Evolutionary conservation across 2,113 vertebrate species (phyloP).

Genomic region (Andinoacara biseriatus): DNA sequence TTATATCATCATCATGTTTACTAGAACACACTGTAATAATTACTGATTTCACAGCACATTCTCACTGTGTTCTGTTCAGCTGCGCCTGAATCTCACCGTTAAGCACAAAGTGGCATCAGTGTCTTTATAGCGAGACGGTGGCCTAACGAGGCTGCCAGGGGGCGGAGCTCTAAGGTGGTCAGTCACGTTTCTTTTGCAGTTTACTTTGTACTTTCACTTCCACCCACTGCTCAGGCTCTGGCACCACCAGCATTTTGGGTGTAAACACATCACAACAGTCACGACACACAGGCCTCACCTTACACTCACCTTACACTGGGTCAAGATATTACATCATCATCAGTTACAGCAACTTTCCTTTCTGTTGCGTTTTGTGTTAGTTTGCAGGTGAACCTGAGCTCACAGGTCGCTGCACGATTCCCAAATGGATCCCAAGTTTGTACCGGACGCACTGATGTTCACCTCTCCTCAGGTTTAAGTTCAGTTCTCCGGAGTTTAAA

Average conservation of each 20-base stretch:
- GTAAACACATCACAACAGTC: too few species aligned
- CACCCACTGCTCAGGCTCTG: fast-evolving
- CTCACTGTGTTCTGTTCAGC: background rate
- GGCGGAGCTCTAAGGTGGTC: background rate
- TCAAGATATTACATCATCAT: too few species aligned
- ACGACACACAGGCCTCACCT: background rate
- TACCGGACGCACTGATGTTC: background rate
- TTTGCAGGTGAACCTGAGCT: too few species aligned
- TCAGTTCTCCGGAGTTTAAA: too few species aligned
- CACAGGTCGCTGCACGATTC: too few species aligned
- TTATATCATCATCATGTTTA: background rate
- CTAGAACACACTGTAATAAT: background rate
- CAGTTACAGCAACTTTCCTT: too few species aligned
- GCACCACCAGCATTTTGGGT: too few species aligned
- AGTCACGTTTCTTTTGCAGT: too few species aligned
- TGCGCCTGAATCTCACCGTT: background rate
- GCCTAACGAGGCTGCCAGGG: background rate
- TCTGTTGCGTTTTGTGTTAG: too few species aligned
- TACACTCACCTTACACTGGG: too few species aligned
- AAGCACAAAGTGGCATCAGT: background rate
- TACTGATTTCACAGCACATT: background rate
- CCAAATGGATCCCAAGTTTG: background rate
- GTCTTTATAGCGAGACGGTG: background rate
- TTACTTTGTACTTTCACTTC: background rate
- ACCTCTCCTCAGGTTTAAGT: background rate